Base-by-base conservation (phyloP, 1,140 invertebrate species). In the Scaptodrosophila lebanonensis region DNA sequence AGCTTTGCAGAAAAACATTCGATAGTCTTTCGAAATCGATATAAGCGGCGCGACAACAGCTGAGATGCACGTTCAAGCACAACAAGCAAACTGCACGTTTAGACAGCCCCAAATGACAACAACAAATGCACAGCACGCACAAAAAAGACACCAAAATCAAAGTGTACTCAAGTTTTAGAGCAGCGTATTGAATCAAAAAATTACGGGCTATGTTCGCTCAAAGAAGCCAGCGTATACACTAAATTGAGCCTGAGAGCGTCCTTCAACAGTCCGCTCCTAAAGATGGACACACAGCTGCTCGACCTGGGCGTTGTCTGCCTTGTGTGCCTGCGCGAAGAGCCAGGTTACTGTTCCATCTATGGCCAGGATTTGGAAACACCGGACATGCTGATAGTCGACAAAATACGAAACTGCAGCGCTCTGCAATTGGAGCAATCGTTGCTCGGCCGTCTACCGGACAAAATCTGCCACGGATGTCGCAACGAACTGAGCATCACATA, bases 231-330 rank as follows among this genome's bases (percentile, higher is more conserved):
- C n/a, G n/a, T n/a, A 25, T 13, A 43, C 18, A 22, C 40, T 16
- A 13, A 38, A 38, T 17, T 38, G 15, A 39, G 16, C 35, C 38
- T 8, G 13, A n/a, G 38, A 17, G 17, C 12, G 29, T 8, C 3
- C 9, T 5, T 43, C 40, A 43, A 43, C 40, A 29, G 40, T 43
- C 29, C 20, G 20, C 15, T 18, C 16, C 36, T 18, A 29, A 20
- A 43, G 40, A 20, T 43, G 40, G 53, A 44, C 29, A 40, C 73
- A 20, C 69, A 50, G 1, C 58, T 82, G 18, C 43, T 82, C 84
- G 89, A 90, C 84, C 89, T 89, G 88, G 88, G 89, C 86, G 84
- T 88, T 86, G 89, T 89, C 36, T 91, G 90, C 66, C 79, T 90
- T 39, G 87, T 90, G 57, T 91, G 90, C 66, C 69, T 91, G 49